Evolutionary conservation across 2,113 vertebrate species (phyloP).

Genomic region (Eudyptes chrysolophus): DNA sequence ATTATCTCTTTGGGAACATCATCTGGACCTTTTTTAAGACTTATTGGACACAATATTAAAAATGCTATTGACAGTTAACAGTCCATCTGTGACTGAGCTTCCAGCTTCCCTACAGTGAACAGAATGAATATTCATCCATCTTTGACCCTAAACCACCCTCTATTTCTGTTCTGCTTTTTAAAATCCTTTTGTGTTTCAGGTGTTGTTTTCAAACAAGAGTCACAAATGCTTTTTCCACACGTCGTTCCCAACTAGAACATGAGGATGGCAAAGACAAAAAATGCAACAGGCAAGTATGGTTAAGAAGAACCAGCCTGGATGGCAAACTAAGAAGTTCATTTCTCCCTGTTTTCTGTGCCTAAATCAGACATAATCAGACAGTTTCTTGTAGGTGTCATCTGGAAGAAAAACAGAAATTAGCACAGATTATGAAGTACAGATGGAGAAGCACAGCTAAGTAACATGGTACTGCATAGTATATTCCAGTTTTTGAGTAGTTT

Average conservation of each 20-base stretch:
- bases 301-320: neutral
- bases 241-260: neutral
- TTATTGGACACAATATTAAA: neutral
- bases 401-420: neutral
- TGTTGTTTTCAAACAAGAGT: neutral
- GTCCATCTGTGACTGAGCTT: neutral
- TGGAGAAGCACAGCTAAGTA: neutral
- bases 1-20: neutral
- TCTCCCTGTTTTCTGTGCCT: neutral
- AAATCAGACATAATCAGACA: neutral
- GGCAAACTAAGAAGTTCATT: neutral
- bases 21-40: neutral
- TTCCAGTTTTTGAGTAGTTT: neutral
- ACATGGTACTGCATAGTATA: accelerated
- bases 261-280: neutral
- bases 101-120: neutral
- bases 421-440: neutral
- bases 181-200: neutral
- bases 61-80: neutral
- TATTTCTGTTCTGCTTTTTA: neutral
- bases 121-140: neutral
- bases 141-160: neutral
- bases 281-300: neutral
- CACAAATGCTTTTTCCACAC: neutral
- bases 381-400: neutral